A percentile compares a stretch with the other conserved stretches of the same genome.
phyloP scores from a whole-genome alignment of 2,797 vertebrate genomes.

The Betta splendens region DNA sequence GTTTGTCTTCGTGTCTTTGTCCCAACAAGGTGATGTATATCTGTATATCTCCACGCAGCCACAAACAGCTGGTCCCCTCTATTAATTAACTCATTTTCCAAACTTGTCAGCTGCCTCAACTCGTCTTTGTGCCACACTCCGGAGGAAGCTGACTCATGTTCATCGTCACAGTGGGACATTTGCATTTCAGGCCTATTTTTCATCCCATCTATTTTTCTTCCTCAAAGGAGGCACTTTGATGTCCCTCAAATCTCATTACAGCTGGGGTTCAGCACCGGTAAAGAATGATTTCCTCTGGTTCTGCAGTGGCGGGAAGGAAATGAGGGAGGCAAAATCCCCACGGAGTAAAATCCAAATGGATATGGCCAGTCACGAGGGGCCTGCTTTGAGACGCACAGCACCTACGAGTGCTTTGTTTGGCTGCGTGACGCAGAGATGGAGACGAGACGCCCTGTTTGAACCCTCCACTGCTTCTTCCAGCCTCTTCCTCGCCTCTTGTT shows the following conservation, averaged over 20 bases:
- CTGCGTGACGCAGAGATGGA: slow-evolving; percentile 24
- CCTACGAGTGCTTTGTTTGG: slow-evolving; percentile 51
- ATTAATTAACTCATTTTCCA: slow-evolving; percentile 43
- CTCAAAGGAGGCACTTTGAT: slow-evolving; percentile 80
- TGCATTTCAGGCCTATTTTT: slow-evolving; percentile 77
- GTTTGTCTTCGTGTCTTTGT: slow-evolving; percentile 3
- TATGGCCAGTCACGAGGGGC: slow-evolving; percentile 36
- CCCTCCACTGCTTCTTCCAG: too few relatives aligned
- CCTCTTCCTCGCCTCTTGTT: too few relatives aligned
- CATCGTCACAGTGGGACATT: slow-evolving; percentile 65
- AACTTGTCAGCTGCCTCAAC: slow-evolving; percentile 33
- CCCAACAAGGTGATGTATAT: slow-evolving; percentile 30
- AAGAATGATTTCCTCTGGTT: slow-evolving; percentile 68
- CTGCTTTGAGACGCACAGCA: slow-evolving; percentile 54
- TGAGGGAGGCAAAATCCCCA: slow-evolving; percentile 70
- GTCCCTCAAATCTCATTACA: slow-evolving; percentile 83
- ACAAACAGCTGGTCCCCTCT: slow-evolving; percentile 43
- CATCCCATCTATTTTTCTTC: slow-evolving; percentile 66
- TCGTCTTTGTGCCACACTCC: slow-evolving; percentile 59
- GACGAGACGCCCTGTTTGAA: too few relatives aligned
- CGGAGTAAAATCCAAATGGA: slow-evolving; percentile 64
- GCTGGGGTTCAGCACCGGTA: slow-evolving; percentile 51
- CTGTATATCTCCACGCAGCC: slow-evolving; percentile 30
- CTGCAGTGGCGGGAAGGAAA: slow-evolving; percentile 47
- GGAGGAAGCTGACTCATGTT: slow-evolving; percentile 67